phyloP scores from a whole-genome alignment of 2,888 invertebrate genomes.

The Palloptera scutellata region DNA sequence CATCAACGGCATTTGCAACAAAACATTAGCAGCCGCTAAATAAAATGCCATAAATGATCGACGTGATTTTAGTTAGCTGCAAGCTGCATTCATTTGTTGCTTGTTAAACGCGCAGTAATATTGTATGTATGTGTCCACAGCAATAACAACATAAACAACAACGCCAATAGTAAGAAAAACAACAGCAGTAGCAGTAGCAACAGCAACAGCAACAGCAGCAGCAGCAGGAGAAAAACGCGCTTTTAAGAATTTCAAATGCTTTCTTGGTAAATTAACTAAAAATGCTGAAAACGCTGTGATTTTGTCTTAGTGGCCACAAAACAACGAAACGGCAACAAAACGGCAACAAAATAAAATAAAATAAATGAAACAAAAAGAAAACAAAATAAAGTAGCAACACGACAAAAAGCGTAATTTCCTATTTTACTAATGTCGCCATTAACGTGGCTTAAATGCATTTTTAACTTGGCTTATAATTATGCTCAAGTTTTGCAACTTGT shows the following conservation, averaged over 20 bases:
- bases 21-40: conserved; percentile 53
- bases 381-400: conserved; percentile 21
- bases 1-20: conserved; percentile 27
- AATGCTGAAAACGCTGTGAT: conserved; percentile 57
- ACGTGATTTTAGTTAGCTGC: conserved; percentile 50
- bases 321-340: conserved; percentile 31
- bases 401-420: conserved; percentile 54
- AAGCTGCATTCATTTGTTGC: conserved; percentile 27
- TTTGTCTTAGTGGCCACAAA: conserved; percentile 32
- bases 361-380: conserved; percentile 23
- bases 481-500: conserved; percentile 53
- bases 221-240: conserved; percentile 38
- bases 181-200: conserved; percentile 17
- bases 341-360: conserved; percentile 25
- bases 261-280: conserved; percentile 62
- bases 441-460: conserved; percentile 57
- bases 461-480: conserved; percentile 49
- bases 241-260: conserved; percentile 59
- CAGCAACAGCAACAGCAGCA: conserved; percentile 41
- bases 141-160: conserved; percentile 29
- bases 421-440: conserved; percentile 60
- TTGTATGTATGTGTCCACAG: conserved; percentile 10
- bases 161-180: conserved; percentile 21
- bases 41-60: conserved; percentile 61
- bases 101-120: conserved; percentile 22